Percentiles rank a stretch among this genome's conserved stretches.
Evolutionary conservation across 2,888 invertebrate genomes (phyloP).

Genomic region (Pyrrhia umbra): DNA sequence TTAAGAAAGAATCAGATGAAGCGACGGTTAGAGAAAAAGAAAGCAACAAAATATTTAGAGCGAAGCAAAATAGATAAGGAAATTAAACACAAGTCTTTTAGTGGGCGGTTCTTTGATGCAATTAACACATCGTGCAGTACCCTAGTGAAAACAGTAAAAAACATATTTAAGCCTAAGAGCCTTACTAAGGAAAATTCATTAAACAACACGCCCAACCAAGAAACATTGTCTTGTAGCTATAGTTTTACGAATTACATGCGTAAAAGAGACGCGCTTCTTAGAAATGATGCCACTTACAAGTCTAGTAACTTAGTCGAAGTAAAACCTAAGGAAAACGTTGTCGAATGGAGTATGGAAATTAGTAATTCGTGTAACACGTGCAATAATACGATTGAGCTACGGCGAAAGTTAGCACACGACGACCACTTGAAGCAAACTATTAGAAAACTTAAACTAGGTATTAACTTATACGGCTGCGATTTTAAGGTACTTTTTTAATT

Average conservation of each 20-base stretch:
- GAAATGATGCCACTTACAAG: slow-evolving; percentile 44
- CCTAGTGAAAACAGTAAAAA: slow-evolving; percentile 78
- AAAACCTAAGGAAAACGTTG: slow-evolving; percentile 8
- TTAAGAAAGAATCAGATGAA: slow-evolving; percentile 23
- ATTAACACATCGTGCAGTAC: slow-evolving; percentile 82
- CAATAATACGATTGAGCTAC: slow-evolving; percentile 75
- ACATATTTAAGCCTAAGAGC: slow-evolving; percentile 73
- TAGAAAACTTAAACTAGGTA: slow-evolving; percentile 83
- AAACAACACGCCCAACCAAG: slow-evolving; percentile 22
- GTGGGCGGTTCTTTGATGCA: slow-evolving; percentile 74
- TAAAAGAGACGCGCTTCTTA: slow-evolving; percentile 71
- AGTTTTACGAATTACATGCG: slow-evolving; percentile 83
- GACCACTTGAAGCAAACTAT: slow-evolving; percentile 76
- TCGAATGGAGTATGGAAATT: slow-evolving; percentile 51
- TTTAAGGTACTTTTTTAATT: slow-evolving; percentile 78
- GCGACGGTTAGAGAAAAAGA: slow-evolving; percentile 19
- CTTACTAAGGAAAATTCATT: slow-evolving; percentile 23
- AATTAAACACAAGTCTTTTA: slow-evolving; percentile 69
- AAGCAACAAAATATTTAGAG: slow-evolving; percentile 29
- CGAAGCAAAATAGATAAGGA: slow-evolving; percentile 48
- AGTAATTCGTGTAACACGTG: slow-evolving; percentile 77
- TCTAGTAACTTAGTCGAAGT: neutral
- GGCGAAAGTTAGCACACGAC: slow-evolving; percentile 74
- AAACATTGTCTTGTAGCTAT: slow-evolving; percentile 63
- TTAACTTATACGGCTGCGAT: slow-evolving; percentile 85